These are phyloP conservation scores for Eucera pruinosa DNA, from an alignment of 2,888 invertebrate species.

Conservation along the genomic window DNA sequence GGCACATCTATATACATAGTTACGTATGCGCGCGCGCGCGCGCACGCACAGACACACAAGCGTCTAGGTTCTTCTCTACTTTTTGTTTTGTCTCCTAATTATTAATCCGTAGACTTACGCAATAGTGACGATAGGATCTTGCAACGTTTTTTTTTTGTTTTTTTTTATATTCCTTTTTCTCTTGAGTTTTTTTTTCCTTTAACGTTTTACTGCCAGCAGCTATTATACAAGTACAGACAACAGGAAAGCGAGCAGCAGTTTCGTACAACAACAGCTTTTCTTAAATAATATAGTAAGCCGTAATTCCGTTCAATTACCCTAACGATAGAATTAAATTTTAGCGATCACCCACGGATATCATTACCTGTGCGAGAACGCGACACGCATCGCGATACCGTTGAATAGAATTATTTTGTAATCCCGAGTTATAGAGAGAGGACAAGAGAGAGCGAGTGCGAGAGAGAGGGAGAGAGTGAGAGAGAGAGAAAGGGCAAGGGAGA, in stretches of 20 bases:
- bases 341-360: constrained; percentile 56
- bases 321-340: constrained; percentile 58
- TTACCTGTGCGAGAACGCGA: constrained; percentile 50
- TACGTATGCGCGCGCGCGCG: constrained; percentile 37
- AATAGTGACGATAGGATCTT: constrained; percentile 60
- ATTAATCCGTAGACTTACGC: constrained; percentile 63
- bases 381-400: constrained; percentile 60
- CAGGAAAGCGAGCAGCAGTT: constrained; percentile 41
- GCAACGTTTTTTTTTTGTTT: constrained; percentile 40
- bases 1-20: constrained; percentile 67
- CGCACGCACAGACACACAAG: too few relatives aligned
- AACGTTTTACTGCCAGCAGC: constrained; percentile 34
- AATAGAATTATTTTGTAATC: constrained; percentile 56
- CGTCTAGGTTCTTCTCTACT: constrained; percentile 37
- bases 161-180: too few relatives aligned
- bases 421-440: constrained; percentile 32
- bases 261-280: constrained; percentile 78
- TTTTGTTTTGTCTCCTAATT: constrained; percentile 33
- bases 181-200: constrained; percentile 21
- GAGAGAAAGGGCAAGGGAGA: constrained; percentile 9
- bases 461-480: neutral
- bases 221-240: constrained; percentile 50
- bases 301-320: constrained; percentile 67
- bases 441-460: constrained; percentile 12
- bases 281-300: constrained; percentile 75